Evolutionary conservation across 2,888 invertebrate species (phyloP), one percentile per base, ranked within the genome.

Genomic region (Drosophila anomalata): DNA sequence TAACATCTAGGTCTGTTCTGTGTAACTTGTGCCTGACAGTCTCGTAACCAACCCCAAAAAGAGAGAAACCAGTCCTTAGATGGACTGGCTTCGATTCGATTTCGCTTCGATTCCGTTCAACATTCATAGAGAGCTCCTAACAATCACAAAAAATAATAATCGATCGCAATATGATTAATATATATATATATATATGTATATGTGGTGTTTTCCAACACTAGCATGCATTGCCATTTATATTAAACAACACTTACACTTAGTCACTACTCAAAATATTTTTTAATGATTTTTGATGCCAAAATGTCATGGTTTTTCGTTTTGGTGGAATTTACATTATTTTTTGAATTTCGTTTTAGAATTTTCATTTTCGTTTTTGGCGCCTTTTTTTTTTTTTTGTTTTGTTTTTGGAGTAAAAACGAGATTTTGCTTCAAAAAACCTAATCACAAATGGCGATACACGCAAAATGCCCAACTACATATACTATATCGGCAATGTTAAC

Each of bases 121-220:
- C 79, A 79, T 79, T 77, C 65, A 86, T 86, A 77, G 82, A 63
- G 63, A 65, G 66, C 63, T 65, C 79, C 87, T 87, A 85, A 83
- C 82, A 83, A 75, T 79, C 86, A 82, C 75, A 79, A 68, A 58
- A 33, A 60, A 86, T 70, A 65, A 59, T 56, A 60, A 46, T 44
- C 53, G 60, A 66, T 67, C 53, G 58, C 66, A 67, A 48, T 58
- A 39, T 53, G 79, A 75, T 54, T 50, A 56, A 59, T 33, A 60
- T 52, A 58, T 60, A 60, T 52, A 56, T 55, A 41, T 41, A 33
- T 53, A 33, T 73, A 59, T 58, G 44, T 46, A 46, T 55, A 31
- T 68, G 62, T 42, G 55, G 41, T 39, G 33, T 41, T 39, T 56
- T 20, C n/a, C 42, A 24, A 50, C 62, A 61, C 62, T 50, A 51